Evolutionary conservation across 2,888 invertebrate species (phyloP).

Genomic region (Torymus aiolomorphi): DNA sequence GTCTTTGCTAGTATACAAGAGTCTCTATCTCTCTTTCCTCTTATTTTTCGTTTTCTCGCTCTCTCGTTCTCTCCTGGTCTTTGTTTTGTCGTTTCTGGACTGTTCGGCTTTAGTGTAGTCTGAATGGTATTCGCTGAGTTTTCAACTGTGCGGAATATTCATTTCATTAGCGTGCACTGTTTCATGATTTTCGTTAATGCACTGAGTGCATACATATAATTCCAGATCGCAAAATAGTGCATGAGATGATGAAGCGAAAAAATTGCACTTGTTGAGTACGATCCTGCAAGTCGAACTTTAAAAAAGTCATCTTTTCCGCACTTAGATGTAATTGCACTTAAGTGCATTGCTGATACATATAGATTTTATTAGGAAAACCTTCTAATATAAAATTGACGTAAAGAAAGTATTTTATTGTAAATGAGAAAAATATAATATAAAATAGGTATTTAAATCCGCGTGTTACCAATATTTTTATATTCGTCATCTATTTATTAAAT

Average conservation of each 20-base stretch:
- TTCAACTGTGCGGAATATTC: not conserved
- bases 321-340: too few species aligned
- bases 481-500: too few species aligned
- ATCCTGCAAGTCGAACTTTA: too few species aligned
- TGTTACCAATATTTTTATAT: too few species aligned
- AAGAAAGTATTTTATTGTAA: too few species aligned
- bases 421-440: too few species aligned
- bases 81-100: constrained; percentile 7
- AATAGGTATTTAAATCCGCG: too few species aligned
- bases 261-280: constrained; percentile 23
- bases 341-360: too few species aligned
- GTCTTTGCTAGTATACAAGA: constrained; percentile 42
- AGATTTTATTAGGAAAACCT: too few species aligned
- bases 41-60: constrained; percentile 4
- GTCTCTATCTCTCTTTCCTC: constrained; percentile 6
- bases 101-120: not conserved
- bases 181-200: constrained; percentile 10
- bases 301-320: too few species aligned
- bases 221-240: too few species aligned
- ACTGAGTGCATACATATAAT: constrained; percentile 2
- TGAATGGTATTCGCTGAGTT: not conserved
- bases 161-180: constrained; percentile 11
- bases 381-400: too few species aligned
- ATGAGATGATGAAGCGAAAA: not conserved
- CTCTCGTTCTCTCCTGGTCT: not conserved